Base-by-base conservation (phyloP, 2,888 invertebrate genomes). In the Drosophila cognata region DNA sequence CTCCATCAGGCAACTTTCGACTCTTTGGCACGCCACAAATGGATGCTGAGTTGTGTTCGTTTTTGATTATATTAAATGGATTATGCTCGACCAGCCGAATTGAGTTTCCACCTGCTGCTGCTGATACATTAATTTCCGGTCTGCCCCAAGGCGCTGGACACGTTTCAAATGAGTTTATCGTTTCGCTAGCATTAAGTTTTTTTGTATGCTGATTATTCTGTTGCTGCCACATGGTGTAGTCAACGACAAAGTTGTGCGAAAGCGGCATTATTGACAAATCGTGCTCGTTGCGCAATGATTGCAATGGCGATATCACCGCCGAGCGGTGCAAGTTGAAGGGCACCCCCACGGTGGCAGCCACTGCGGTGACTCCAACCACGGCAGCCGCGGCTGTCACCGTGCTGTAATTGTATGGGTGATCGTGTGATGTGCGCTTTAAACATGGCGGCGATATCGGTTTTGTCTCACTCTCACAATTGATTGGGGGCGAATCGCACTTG, bases 191-290 rank as follows among this genome's bases (percentile, higher is more conserved):
- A 96, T 0, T 35, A 6, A 41, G 16, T 51, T 79, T 82, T 33
- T 88, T 91, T 4, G 71, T 56, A 56, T 81, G 77, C 31, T 75
- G 70, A 13, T 74, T 29, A 79, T 77, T 46, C 55, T 81, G 95
- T 2, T 96, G 95, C 86, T 95, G 95, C 96, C 97, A 97, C 87
- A 97, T 72, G 6, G 77, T 96, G 84, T 97, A 97, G 93, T 97
- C 97, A 92, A 97, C 96, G 11, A 97, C 95, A 69, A 95, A 94
- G 73, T 93, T 94, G 1, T 96, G 93, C 0, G 96, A 95, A 51
- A 96, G 93, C 0, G 95, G 95, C 66, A 91, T 81, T 51, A 95
- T 57, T 0, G 91, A 84, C 18, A 92, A 75, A 21, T 90, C 91
- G 77, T 84, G 92, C 88, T 70, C 88, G 68, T 63, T 80, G 10